phyloP scores from a whole-genome alignment of 2,888 invertebrate species.

The Cryptocheilus praepositus region DNA sequence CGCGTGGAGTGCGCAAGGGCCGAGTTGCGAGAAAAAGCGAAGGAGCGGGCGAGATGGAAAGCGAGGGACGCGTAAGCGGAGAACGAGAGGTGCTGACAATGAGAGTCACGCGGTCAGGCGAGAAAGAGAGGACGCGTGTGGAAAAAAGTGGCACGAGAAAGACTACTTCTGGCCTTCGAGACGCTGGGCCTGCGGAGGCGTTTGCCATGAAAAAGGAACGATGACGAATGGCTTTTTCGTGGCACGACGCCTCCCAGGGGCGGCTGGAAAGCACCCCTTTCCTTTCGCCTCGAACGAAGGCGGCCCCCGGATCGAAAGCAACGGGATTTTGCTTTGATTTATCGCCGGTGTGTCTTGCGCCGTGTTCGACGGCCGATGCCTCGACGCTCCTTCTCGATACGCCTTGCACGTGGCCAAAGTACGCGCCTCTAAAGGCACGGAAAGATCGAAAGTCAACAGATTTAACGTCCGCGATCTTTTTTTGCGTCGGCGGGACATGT shows the following conservation, averaged over 20 bases:
- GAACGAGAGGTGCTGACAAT: slow-evolving; percentile 6
- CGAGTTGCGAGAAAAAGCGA: not conserved
- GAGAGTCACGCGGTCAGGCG: not conserved
- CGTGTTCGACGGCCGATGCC: slow-evolving; percentile 35
- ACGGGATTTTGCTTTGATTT: slow-evolving; percentile 50
- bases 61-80: not conserved
- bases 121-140: not conserved
- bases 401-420: slow-evolving; percentile 15
- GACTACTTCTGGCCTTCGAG: slow-evolving; percentile 25
- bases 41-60: not conserved
- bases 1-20: slow-evolving; percentile 2
- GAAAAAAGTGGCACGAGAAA: not conserved
- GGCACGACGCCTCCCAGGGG: slow-evolving; percentile 44
- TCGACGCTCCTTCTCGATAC: slow-evolving; percentile 29
- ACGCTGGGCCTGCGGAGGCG: slow-evolving; percentile 20
- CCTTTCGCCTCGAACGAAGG: slow-evolving; percentile 38
- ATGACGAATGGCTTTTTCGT: slow-evolving; percentile 54
- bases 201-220: slow-evolving; percentile 34
- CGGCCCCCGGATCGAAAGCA: slow-evolving; percentile 46
- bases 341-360: slow-evolving; percentile 35
- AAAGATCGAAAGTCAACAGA: too few species aligned
- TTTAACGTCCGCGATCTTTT: not conserved
- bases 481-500: too few species aligned
- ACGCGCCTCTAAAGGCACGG: not conserved
- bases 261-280: slow-evolving; percentile 44